Percentiles rank a stretch among this genome's conserved stretches.
Conservation (phyloP, 2,888 invertebrate genomes). For the Thalpophila matura region DNA sequence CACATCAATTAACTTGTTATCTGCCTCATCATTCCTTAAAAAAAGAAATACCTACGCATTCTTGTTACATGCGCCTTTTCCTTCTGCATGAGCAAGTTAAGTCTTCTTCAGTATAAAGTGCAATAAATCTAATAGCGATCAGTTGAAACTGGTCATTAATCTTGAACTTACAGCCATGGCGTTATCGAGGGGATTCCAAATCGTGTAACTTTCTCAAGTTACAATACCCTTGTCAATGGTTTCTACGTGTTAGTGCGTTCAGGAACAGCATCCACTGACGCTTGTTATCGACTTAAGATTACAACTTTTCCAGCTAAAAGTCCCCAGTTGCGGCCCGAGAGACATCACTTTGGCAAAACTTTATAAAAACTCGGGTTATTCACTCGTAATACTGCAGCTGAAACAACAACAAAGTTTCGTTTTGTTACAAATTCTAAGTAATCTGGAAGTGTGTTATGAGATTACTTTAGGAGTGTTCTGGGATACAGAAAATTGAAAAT, state of each 20-base stretch:
- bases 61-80: too few species aligned
- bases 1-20: too few species aligned
- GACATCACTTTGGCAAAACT: conserved; percentile 34
- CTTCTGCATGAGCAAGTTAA: too few species aligned
- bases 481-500: not conserved
- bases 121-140: too few species aligned
- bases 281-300: conserved; percentile 49
- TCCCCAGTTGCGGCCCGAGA: conserved; percentile 44
- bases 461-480: too few species aligned
- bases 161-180: conserved; percentile 10
- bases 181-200: conserved; percentile 3
- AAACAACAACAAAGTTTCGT: conserved; percentile 27
- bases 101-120: too few species aligned
- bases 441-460: conserved; percentile 24
- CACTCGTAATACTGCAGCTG: conserved; percentile 42
- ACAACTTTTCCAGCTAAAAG: conserved; percentile 45
- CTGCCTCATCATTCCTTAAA: too few species aligned
- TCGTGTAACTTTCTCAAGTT: conserved; percentile 13
- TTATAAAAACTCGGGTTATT: conserved; percentile 53
- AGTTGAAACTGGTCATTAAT: conserved; percentile 2
- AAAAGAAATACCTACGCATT: too few species aligned
- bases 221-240: conserved; percentile 27
- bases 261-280: conserved; percentile 30
- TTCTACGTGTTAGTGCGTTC: conserved; percentile 29
- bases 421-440: conserved; percentile 33